Conservation (phyloP, 2,113 vertebrate genomes). For the Uria aalge region DNA sequence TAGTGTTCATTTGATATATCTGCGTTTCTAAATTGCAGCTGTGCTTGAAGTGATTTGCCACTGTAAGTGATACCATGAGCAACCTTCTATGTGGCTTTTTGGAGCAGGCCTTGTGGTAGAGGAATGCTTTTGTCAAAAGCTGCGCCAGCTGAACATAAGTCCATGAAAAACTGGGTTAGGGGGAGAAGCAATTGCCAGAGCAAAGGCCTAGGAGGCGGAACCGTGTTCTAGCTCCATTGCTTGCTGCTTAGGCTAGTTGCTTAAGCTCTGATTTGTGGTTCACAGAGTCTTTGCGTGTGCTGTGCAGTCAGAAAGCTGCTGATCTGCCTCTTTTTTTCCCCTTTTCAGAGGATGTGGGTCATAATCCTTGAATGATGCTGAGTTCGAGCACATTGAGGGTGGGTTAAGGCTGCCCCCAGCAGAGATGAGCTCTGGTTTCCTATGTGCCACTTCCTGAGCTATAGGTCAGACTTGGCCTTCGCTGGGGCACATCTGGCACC, state of each 20-base stretch:
- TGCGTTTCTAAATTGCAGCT: neutral
- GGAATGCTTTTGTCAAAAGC: neutral
- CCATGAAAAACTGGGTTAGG: neutral
- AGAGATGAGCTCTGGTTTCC: neutral
- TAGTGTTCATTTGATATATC: neutral
- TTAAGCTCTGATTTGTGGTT: neutral
- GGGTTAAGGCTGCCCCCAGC: neutral
- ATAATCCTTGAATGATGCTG: neutral
- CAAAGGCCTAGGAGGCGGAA: neutral
- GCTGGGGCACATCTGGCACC: neutral
- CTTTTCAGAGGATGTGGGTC: neutral
- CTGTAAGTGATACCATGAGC: neutral
- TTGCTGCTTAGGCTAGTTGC: neutral
- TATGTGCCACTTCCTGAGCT: neutral
- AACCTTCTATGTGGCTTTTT: neutral
- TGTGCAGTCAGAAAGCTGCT: neutral
- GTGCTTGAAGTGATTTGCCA: neutral
- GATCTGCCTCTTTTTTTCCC: neutral
- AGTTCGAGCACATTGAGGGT: neutral
- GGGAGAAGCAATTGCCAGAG: neutral
- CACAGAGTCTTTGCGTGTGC: neutral
- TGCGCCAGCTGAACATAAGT: neutral
- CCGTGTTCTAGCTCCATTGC: neutral
- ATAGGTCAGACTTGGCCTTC: neutral
- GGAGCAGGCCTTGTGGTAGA: neutral